These are phyloP conservation scores for Sparidentex hasta DNA, from an alignment of 2,797 vertebrate species.

Conservation along the genomic window DNA sequence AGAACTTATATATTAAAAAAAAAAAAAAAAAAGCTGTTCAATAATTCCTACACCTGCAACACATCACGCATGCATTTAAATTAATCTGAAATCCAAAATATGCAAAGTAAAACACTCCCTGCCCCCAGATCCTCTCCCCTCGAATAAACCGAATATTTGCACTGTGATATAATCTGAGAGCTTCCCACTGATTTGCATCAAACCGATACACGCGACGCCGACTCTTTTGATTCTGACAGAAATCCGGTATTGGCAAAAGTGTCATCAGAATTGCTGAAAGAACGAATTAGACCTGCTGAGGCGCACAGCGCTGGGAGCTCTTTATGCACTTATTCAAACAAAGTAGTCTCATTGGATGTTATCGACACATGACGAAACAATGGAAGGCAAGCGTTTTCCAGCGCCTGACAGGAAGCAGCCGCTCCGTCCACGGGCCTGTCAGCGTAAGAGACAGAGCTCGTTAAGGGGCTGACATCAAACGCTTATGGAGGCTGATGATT, in stretches of 20 bases:
- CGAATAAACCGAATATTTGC: conserved; percentile 57
- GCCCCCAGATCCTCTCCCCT: conserved; percentile 37
- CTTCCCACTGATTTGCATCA: conserved; percentile 58
- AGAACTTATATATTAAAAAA: background rate
- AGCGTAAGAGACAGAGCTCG: conserved; percentile 75
- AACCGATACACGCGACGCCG: conserved; percentile 43
- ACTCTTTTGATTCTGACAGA: conserved; percentile 75
- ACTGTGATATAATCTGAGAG: conserved; percentile 60
- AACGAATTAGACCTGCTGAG: conserved; percentile 72
- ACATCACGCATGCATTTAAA: conserved; percentile 17
- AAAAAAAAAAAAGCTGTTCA: conserved; percentile 13
- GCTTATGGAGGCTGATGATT: conserved; percentile 75
- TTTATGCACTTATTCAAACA: conserved; percentile 73
- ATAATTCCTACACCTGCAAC: conserved; percentile 39
- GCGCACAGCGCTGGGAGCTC: conserved; percentile 51
- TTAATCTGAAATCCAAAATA: conserved; percentile 20
- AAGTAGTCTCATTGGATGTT: conserved; percentile 74
- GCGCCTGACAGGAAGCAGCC: conserved; percentile 78
- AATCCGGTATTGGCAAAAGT: conserved; percentile 76
- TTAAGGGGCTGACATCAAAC: conserved; percentile 82
- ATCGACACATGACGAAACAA: conserved; percentile 71
- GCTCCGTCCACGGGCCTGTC: conserved; percentile 74
- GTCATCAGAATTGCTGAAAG: conserved; percentile 78
- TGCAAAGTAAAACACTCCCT: conserved; percentile 27
- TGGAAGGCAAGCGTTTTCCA: conserved; percentile 72